These are phyloP conservation scores for Rhyacophila brunnea DNA, from an alignment of 1,140 invertebrate genomes.

Conservation along the genomic window DNA sequence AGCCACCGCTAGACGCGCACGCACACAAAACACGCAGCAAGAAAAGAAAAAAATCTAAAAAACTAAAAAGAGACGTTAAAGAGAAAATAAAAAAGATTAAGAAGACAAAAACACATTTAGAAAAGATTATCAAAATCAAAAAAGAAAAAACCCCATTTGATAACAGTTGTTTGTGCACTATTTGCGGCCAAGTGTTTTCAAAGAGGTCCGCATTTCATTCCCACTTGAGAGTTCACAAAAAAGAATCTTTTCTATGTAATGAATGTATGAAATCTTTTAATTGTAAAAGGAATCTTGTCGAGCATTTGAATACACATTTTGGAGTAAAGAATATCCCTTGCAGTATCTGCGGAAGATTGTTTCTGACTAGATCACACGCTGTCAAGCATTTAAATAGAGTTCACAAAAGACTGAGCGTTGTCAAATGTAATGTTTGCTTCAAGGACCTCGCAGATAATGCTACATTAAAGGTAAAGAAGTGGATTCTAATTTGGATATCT, in stretches of 20 bases:
- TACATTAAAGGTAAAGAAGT: slow-evolving; percentile 18
- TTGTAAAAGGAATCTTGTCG: slow-evolving; percentile 78
- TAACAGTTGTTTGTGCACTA: slow-evolving; percentile 7
- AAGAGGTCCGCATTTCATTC: slow-evolving; percentile 31
- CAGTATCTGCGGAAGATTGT: slow-evolving; percentile 62
- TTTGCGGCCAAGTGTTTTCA: slow-evolving; percentile 12
- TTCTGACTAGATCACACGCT: slow-evolving; percentile 42
- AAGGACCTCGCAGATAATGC: slow-evolving; percentile 13
- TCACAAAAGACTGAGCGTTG: slow-evolving; percentile 9
- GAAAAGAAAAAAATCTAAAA: not conserved
- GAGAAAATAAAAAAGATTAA: not conserved
- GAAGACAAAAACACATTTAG: not conserved
- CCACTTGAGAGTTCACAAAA: slow-evolving; percentile 44
- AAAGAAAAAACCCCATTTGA: too few relatives aligned
- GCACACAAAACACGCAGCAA: not conserved
- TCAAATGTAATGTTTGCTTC: slow-evolving; percentile 11
- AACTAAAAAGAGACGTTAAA: slow-evolving; percentile 1
- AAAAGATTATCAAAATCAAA: slow-evolving; percentile 1
- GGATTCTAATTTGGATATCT: too few relatives aligned
- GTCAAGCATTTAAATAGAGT: slow-evolving; percentile 12
- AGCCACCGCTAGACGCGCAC: not conserved
- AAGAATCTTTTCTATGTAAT: slow-evolving; percentile 60
- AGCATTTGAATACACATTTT: slow-evolving; percentile 60
- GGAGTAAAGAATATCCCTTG: slow-evolving; percentile 62
- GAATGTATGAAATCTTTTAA: slow-evolving; percentile 70